Percentiles rank a stretch among this genome's conserved stretches.
Evolutionary conservation across 2,888 invertebrate genomes (phyloP).

Genomic region (Euzophera pinguis): DNA sequence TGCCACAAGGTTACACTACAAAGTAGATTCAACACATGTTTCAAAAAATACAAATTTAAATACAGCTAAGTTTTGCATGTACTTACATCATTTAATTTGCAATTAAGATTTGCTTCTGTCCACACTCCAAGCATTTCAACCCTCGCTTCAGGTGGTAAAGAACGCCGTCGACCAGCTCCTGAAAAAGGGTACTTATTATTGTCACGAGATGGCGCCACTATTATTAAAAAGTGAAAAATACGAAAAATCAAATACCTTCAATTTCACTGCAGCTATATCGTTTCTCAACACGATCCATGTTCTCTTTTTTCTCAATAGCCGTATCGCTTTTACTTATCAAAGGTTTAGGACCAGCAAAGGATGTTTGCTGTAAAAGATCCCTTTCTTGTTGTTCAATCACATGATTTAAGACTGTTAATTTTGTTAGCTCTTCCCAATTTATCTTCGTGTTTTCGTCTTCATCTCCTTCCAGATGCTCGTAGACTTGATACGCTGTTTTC

Average conservation of each 20-base stretch:
- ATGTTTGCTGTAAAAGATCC: conserved; percentile 60
- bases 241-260: conserved; percentile 43
- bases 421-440: conserved; percentile 75
- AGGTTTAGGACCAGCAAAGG: conserved; percentile 49
- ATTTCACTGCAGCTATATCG: conserved; percentile 63
- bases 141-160: conserved; percentile 51
- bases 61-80: no score
- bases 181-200: conserved; percentile 18
- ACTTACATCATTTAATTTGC: conserved; percentile 73
- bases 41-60: no score
- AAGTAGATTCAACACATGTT: no score
- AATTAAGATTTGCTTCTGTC: conserved; percentile 73
- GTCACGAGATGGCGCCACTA: conserved; percentile 29
- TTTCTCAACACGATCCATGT: conserved; percentile 44
- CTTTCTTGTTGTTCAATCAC: conserved; percentile 69
- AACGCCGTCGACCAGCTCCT: conserved; percentile 47
- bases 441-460: conserved; percentile 66
- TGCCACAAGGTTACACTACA: conserved; percentile 5
- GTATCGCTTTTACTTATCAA: conserved; percentile 63
- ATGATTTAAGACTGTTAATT: conserved; percentile 69
- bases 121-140: conserved; percentile 73
- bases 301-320: conserved; percentile 43
- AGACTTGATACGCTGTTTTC: conserved; percentile 86
- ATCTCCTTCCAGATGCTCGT: conserved; percentile 65
- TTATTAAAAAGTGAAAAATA: background rate